Conservation (phyloP, 92 coral and sea anemone species). For the Bergia sp. region DNA sequence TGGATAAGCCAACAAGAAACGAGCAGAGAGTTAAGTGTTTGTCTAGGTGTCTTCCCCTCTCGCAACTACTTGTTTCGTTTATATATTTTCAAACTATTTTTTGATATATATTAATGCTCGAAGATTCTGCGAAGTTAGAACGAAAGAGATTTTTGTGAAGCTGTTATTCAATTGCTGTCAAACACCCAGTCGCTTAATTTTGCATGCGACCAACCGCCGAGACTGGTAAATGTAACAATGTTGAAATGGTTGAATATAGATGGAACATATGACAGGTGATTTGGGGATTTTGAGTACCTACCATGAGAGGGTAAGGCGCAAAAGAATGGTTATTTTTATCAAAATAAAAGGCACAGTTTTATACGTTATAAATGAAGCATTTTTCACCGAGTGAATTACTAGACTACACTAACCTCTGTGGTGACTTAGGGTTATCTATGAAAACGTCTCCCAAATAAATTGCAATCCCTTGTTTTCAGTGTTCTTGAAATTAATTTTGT, state of each 20-base stretch:
- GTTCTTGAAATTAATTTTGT: neutral
- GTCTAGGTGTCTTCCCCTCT: neutral
- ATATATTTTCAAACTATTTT: neutral
- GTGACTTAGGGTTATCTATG: too few relatives aligned
- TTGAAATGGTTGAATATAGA: neutral
- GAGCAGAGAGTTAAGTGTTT: neutral
- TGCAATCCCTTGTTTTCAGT: neutral
- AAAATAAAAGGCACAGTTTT: too few relatives aligned
- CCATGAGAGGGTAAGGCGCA: neutral
- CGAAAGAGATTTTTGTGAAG: neutral
- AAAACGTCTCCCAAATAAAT: too few relatives aligned
- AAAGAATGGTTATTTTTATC: neutral
- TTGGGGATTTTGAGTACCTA: neutral
- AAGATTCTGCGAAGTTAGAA: neutral
- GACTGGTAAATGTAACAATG: slow-evolving; percentile 38
- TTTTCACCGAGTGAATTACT: neutral
- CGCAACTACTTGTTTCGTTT: neutral
- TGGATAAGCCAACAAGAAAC: neutral
- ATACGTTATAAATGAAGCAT: neutral
- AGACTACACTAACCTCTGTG: too few relatives aligned
- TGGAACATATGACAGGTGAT: slow-evolving; percentile 20
- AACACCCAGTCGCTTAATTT: neutral
- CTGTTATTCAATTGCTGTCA: slow-evolving; percentile 2
- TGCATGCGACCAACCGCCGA: slow-evolving; percentile 24
- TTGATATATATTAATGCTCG: neutral